phyloP scores from a whole-genome alignment of 2,113 vertebrate species.

The Ariopsis seemanni region DNA sequence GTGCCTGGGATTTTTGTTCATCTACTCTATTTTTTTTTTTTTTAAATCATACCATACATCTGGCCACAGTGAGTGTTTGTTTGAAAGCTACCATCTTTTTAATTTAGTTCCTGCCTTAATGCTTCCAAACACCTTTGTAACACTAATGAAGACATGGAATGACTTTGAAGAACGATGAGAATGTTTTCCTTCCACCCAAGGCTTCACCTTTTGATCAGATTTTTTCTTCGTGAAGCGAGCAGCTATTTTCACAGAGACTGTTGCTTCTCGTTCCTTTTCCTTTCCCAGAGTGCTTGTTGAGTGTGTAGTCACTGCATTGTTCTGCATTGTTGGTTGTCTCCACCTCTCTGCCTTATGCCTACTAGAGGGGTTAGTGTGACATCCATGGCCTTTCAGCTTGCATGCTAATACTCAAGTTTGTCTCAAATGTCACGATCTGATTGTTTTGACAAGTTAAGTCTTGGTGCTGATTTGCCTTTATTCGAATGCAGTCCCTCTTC shows the following conservation, averaged over 20 bases:
- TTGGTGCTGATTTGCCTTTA: slow-evolving; percentile 33
- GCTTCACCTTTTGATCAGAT: not conserved
- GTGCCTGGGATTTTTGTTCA: slow-evolving; percentile 46
- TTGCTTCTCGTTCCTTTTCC: slow-evolving; percentile 13
- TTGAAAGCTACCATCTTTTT: slow-evolving; percentile 52
- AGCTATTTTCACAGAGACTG: slow-evolving; percentile 11
- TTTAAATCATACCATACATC: slow-evolving; percentile 60
- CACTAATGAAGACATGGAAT: slow-evolving; percentile 25
- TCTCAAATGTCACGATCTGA: slow-evolving; percentile 20
- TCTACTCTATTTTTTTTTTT: slow-evolving; percentile 57
- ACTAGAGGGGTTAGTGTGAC: not conserved
- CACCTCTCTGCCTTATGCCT: not conserved
- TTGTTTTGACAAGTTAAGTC: slow-evolving; percentile 28
- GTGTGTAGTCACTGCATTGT: not conserved
- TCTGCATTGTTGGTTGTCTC: not conserved
- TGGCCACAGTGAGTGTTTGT: slow-evolving; percentile 61
- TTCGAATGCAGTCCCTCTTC: slow-evolving; percentile 7
- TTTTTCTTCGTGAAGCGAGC: not conserved
- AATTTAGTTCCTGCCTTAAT: slow-evolving; percentile 52
- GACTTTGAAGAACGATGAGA: slow-evolving; percentile 8
- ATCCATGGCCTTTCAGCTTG: slow-evolving; percentile 33
- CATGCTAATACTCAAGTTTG: slow-evolving; percentile 37
- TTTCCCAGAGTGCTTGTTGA: slow-evolving; percentile 6
- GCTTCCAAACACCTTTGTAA: slow-evolving; percentile 49
- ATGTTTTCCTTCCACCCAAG: not conserved